Conservation (phyloP, 2,113 vertebrate genomes). For the Rhinichthys klamathensis region DNA sequence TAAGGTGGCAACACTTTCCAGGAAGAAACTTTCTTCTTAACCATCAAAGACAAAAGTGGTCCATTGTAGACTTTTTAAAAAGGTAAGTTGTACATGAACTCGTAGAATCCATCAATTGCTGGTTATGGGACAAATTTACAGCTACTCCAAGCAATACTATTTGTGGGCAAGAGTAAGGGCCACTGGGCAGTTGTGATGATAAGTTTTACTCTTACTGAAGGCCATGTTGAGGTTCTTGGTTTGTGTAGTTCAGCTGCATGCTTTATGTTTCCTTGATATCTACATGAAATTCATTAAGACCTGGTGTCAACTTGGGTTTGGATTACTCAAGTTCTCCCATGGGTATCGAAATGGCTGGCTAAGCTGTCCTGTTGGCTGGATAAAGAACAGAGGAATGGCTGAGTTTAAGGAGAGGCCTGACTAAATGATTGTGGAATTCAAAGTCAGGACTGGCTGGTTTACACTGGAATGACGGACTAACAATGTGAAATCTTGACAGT, state of each 20-base stretch:
- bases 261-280: constrained; percentile 11
- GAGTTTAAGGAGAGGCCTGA: constrained; percentile 43
- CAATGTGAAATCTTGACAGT: constrained; percentile 43
- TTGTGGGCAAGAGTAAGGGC: not conserved
- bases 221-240: constrained; percentile 15
- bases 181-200: not conserved
- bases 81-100: not conserved
- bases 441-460: constrained; percentile 59
- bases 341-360: constrained; percentile 14
- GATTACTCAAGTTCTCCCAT: not conserved
- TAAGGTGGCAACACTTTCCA: not conserved
- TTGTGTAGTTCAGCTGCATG: constrained; percentile 14
- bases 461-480: not conserved
- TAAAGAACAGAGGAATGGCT: not conserved
- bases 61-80: not conserved
- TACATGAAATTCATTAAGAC: not conserved
- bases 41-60: not conserved
- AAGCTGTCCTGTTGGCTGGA: constrained; percentile 42
- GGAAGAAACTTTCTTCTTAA: not conserved
- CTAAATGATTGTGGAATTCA: constrained; percentile 53
- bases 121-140: constrained; percentile 12
- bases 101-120: not conserved
- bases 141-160: not conserved
- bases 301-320: not conserved
- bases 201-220: not conserved